Conservation (phyloP, 2,113 vertebrate genomes). For the Isurus oxyrinchus region DNA sequence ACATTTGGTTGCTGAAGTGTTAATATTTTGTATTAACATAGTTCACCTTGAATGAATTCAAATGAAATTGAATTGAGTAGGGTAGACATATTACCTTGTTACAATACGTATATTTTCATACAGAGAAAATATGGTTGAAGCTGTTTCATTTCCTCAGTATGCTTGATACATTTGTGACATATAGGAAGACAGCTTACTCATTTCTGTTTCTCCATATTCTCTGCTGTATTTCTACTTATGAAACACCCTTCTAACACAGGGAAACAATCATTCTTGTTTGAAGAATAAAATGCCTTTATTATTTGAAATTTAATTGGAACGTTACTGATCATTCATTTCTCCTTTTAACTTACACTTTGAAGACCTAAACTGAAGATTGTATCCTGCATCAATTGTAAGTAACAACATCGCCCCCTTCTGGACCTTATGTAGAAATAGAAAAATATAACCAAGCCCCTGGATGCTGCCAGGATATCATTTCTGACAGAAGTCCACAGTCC, state of each 20-base stretch:
- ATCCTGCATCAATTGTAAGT: background rate
- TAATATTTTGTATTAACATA: background rate
- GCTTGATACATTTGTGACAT: background rate
- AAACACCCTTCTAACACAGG: background rate
- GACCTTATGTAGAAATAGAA: background rate
- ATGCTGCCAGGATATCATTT: background rate
- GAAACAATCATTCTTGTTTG: background rate
- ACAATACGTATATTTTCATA: conserved; percentile 4
- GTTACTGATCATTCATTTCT: background rate
- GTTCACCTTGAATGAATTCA: background rate
- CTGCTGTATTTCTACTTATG: background rate
- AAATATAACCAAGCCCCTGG: background rate
- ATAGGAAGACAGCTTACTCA: background rate
- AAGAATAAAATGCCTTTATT: background rate
- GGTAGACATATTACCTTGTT: background rate
- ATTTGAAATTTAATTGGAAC: background rate
- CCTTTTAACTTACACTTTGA: background rate
- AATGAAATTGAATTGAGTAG: conserved; percentile 24
- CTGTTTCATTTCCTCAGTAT: background rate
- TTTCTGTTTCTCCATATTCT: background rate
- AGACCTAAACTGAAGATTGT: background rate
- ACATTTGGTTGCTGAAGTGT: background rate
- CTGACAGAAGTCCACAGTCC: background rate
- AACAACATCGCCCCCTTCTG: conserved; percentile 13
- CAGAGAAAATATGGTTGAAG: background rate